Evolutionary conservation across 2,797 vertebrate genomes (phyloP), one percentile per base, ranked within the genome.

Genomic region (Paratrypauchen microcephalus): DNA sequence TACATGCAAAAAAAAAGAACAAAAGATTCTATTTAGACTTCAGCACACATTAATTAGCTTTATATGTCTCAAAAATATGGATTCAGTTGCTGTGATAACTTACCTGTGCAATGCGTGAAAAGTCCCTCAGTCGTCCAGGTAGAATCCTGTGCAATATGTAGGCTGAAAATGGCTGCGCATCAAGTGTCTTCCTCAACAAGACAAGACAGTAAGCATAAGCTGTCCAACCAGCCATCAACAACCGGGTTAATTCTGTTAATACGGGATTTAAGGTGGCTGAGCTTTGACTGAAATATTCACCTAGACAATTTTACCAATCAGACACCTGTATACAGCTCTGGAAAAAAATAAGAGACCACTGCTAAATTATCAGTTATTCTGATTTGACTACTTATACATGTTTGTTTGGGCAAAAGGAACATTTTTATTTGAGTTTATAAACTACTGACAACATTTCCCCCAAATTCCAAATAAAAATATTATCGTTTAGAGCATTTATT

Each of bases 171-270:
- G 68, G 28, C 73, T 60, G 62, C 5, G 72, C 80, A 45, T 56
- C 45, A 58, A 78, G 70, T 61, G 77, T 72, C 64, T 67, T 71
- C 79, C 75, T 78, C 0, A 3, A 66, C 64, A 64, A 57, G 55
- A 71, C 68, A 65, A 68, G 72, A 73, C 61, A 52, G 78, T 68
- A 82, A 68, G 65, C 83, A 87, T 86, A 86, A 83, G 77, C 68
- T 81, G 80, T 39, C 78, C 69, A 67, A 78, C 70, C 85, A 83
- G 78, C 83, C 68, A 76, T 75, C 89, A 84, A 88, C 65, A 78
- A 84, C 85, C 84, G 74, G 84, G 90, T 89, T 95, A 94, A 94
- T 87, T 91, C 89, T 86, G 81, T 88, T 93, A 93, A 91, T 87
- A 73, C 76, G 60, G 92, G 93, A 93, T 87, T 94, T 94, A 87